These are phyloP conservation scores for Boulengeromyrus knoepffleri DNA, from an alignment of 2,113 vertebrate species.

Conservation along the genomic window DNA sequence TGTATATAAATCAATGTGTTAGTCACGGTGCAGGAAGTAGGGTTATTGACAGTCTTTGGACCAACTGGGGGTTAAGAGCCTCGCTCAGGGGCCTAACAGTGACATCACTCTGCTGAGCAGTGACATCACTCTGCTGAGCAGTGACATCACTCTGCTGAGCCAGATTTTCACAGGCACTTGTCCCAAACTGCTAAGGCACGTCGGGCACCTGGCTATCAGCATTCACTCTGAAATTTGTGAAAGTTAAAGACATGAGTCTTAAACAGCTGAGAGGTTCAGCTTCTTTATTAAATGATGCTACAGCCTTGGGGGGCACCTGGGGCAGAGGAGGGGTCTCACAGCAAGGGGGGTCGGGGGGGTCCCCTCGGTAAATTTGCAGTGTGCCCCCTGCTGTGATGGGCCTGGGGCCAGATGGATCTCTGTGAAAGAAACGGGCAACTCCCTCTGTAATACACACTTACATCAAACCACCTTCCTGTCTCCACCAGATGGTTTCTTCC, in stretches of 20 bases:
- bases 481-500: neutral
- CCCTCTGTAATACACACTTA: neutral
- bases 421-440: neutral
- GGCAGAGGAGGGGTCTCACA: neutral
- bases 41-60: neutral
- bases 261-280: neutral
- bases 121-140: neutral
- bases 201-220: neutral
- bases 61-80: neutral
- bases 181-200: neutral
- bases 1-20: neutral
- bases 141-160: neutral
- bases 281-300: neutral
- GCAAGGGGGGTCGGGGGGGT: neutral
- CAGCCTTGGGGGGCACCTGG: neutral
- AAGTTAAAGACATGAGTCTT: neutral
- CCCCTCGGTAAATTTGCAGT: neutral
- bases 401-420: neutral
- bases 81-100: neutral
- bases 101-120: neutral
- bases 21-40: neutral
- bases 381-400: neutral
- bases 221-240: neutral
- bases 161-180: neutral
- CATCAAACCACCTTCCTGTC: neutral